Base-by-base conservation (phyloP, 2,113 vertebrate species). In the Aegotheles bennettii region DNA sequence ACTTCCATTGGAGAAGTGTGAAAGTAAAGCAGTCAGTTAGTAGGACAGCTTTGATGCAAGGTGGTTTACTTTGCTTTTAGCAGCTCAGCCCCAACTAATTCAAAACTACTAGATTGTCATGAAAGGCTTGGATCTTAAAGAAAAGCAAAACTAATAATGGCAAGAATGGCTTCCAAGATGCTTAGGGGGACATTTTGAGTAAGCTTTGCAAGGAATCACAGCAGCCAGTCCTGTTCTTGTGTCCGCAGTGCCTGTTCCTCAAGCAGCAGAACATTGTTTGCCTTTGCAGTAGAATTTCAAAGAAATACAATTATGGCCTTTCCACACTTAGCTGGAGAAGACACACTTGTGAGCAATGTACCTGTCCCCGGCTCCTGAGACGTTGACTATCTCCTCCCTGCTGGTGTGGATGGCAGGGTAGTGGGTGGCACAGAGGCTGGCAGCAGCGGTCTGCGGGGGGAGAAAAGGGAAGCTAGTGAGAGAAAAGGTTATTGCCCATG, bases 291-390 rank as follows among this genome's bases (percentile, higher is more conserved):
- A 40, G 64, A 59, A 80, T 89, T 92, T 54, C n/a, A 89, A 89
- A 81, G 21, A 53, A 84, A 88, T 60, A 31, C 0, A 1, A 28
- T 60, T 13, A 63, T 1, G 20, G 53, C 29, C 54, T 54, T 77
- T 88, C 35, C 69, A 43, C 47, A 3, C 42, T 45, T 26, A 82
- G 51, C 43, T 50, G 85, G 68, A 61, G 81, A 81, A 92, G 73
- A 69, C 43, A 67, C 51, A 92, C 40, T 19, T 40, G 56, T 7
- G n/a, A 82, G 78, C 13, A 40, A 40, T 3, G 4, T 96, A 99
- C 99, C 99, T 99, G 95, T 99, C 99, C 33, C 99, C 99, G 10
- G 99, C 99, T 97, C 99, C 99, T 2, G 99, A 99, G 51, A 99
- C 99, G 5, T 98, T 99, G 69, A 98, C 83, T 8, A 96, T 98